Base-by-base conservation (phyloP, 2,113 vertebrate genomes). In the Serinus canaria region DNA sequence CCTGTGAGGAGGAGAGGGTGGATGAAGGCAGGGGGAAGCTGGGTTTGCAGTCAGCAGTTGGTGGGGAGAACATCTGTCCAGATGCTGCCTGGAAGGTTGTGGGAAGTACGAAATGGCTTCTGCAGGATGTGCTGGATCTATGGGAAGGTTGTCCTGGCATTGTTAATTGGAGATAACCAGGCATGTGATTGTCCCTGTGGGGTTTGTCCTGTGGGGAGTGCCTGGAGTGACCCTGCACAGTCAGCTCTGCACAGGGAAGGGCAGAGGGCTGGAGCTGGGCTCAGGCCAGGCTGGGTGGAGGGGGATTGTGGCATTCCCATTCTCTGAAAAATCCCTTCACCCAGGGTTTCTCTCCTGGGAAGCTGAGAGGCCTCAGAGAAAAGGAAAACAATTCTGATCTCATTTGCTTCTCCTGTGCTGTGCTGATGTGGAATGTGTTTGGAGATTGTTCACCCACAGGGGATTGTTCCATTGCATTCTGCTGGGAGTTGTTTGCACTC, bases 61-160 rank as follows among this genome's bases (percentile, higher is more conserved):
- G 4, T 18, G 52, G 53, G 46, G 13, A 19, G 10, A 55, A 37
- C 18, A 46, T 11, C 72, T 17, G 19, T 2, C 24, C 37, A 33
- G 83, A 10, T 46, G 62, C 58, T 31, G 60, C 58, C 56, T 11
- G 39, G 21, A 53, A 8, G 63, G 12, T 2, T 39, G 41, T 8
- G 37, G 70, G n/a, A 12, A 41, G 16, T 8, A 3, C 1, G n/a
- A 11, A 53, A 17, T 46, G 6, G 52, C 44, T 66, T 30, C 10
- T 44, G 66, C n/a, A 20, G 0, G 2, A 0, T 23, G 33, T 27
- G 75, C 67, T 39, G 82, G 31, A 6, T 4, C 10, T 17, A 1
- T 35, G 67, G 41, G 5, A 49, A 8, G 77, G 28, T 31, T 39
- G 21, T 55, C 21, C 17, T n/a, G 21, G 66, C 1, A 0, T 41